Evolutionary conservation across 1,140 invertebrate species (phyloP).

Genomic region (Schmidtea mediterranea): DNA sequence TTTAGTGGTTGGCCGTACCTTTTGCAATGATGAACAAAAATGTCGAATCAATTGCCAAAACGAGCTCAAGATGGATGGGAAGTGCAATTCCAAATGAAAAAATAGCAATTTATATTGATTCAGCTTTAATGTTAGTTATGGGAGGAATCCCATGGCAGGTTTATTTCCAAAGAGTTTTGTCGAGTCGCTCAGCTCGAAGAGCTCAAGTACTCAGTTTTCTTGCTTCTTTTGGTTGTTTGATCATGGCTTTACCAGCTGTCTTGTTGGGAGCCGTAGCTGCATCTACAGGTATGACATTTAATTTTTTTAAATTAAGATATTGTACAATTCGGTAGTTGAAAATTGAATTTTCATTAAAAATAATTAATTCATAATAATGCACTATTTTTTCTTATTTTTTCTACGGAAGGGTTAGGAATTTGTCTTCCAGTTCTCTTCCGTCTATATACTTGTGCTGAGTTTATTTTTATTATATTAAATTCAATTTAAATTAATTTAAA

Average conservation of each 20-base stretch:
- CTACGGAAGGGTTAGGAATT: too few species aligned
- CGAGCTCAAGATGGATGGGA: constrained; percentile 54
- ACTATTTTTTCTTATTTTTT: too few species aligned
- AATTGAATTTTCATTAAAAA: too few species aligned
- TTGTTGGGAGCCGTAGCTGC: constrained; percentile 81
- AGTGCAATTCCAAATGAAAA: constrained; percentile 37
- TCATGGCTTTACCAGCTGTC: constrained; percentile 83
- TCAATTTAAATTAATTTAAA: too few species aligned
- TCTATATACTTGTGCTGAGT: too few species aligned
- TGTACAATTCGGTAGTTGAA: too few species aligned
- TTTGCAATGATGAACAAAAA: constrained; percentile 63
- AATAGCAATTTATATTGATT: constrained; percentile 59
- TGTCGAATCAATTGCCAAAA: constrained; percentile 47
- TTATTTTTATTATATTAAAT: too few species aligned
- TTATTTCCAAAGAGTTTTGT: constrained; percentile 58
- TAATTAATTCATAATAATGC: too few species aligned
- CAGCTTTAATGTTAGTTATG: constrained; percentile 62
- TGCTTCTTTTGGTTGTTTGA: constrained; percentile 65
- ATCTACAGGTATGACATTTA: constrained; percentile 45
- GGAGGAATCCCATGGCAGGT: constrained; percentile 95
- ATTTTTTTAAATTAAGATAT: neutral
- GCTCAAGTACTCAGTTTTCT: constrained; percentile 85
- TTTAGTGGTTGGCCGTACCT: constrained; percentile 73
- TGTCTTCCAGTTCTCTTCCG: too few species aligned
- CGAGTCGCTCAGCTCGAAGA: constrained; percentile 62